phyloP scores from a whole-genome alignment of 2,888 invertebrate genomes.

The Xylota segnis region DNA sequence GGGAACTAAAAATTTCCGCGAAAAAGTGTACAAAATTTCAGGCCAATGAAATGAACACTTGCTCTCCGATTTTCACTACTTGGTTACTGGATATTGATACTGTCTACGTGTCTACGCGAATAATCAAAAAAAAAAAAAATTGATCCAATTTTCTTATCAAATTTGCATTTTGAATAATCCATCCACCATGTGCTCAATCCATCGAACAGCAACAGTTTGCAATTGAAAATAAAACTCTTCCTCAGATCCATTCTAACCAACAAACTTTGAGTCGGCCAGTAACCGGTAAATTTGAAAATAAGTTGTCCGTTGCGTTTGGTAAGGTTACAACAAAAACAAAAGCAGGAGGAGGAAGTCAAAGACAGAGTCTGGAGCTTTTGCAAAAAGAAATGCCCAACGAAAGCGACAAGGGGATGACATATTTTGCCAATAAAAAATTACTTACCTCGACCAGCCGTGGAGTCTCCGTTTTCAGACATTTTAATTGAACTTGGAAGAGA shows the following conservation, averaged over 20 bases:
- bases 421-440: neutral
- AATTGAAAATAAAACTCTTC: neutral
- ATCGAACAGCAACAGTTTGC: neutral
- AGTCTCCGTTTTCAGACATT: conserved; percentile 43
- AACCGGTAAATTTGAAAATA: conserved; percentile 56
- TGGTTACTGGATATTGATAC: too few species aligned
- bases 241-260: neutral
- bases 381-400: neutral
- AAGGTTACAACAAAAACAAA: conserved; percentile 16
- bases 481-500: neutral
- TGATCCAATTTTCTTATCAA: too few species aligned
- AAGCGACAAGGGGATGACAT: neutral
- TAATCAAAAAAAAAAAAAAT: too few species aligned
- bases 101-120: too few species aligned
- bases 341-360: neutral
- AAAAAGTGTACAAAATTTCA: too few species aligned
- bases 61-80: too few species aligned
- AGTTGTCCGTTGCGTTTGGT: conserved; percentile 40
- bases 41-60: too few species aligned
- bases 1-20: too few species aligned
- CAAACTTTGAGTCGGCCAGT: neutral
- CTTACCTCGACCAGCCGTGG: conserved; percentile 40
- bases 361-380: neutral
- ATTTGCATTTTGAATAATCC: neutral
- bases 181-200: neutral